Percentiles rank a stretch among this genome's conserved stretches.
Evolutionary conservation across 2,888 invertebrate genomes (phyloP).

Genomic region (Camptogramma bilineatum): DNA sequence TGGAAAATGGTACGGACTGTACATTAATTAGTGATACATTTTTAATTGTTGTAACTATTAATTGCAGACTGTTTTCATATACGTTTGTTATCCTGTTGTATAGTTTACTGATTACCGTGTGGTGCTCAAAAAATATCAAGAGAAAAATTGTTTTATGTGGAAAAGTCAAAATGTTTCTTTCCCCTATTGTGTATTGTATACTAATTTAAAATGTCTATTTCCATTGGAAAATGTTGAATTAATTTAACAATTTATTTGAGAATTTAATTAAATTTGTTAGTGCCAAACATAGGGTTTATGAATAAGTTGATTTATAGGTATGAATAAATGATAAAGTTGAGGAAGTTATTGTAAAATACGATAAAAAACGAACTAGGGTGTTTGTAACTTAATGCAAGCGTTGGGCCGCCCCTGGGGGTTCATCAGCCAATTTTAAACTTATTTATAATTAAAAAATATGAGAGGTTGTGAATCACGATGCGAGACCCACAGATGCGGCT

Average conservation of each 20-base stretch:
- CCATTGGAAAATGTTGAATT: constrained; percentile 55
- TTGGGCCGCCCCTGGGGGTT: constrained; percentile 66
- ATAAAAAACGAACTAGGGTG: constrained; percentile 80
- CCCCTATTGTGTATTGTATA: constrained; percentile 53
- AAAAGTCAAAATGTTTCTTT: constrained; percentile 37
- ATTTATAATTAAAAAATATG: constrained; percentile 64
- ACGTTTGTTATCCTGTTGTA: constrained; percentile 42
- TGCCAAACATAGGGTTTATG: constrained; percentile 82
- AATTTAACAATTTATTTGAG: constrained; percentile 60
- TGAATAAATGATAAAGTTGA: constrained; percentile 68
- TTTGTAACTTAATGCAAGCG: constrained; percentile 72
- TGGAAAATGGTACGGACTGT: constrained; percentile 27
- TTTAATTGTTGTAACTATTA: constrained; percentile 32
- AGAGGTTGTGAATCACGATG: constrained; percentile 80
- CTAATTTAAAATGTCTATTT: constrained; percentile 46
- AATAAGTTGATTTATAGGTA: constrained; percentile 78
- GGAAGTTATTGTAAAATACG: constrained; percentile 73
- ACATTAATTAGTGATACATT: constrained; percentile 20
- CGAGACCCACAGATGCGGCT: constrained; percentile 66
- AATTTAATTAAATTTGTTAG: constrained; percentile 80
- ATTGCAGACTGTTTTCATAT: constrained; percentile 37
- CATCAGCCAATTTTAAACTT: constrained; percentile 80
- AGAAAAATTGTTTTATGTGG: constrained; percentile 31
- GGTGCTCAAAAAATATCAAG: constrained; percentile 69
- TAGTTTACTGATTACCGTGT: constrained; percentile 49